Conservation (phyloP, 2,113 vertebrate species). For the Cottus gobio region DNA sequence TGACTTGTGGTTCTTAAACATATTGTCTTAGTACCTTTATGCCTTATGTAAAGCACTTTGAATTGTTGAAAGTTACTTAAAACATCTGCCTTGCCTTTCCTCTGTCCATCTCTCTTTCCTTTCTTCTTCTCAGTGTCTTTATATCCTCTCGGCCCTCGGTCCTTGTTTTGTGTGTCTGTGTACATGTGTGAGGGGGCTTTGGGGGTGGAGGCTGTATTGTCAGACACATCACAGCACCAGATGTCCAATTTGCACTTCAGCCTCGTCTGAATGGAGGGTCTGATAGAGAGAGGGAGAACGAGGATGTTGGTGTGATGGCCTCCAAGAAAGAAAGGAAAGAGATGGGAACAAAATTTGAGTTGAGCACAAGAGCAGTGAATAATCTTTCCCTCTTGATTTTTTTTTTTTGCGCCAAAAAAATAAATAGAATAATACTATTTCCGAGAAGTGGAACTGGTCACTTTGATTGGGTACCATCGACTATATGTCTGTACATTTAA, state of each 20-base stretch:
- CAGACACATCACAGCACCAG: conserved; percentile 83
- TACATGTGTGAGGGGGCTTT: conserved; percentile 34
- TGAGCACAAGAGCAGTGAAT: conserved; percentile 43
- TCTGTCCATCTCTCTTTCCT: conserved; percentile 31
- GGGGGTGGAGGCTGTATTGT: conserved; percentile 70
- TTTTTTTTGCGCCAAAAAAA: not conserved
- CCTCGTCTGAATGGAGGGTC: conserved; percentile 81
- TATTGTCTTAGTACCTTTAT: not conserved
- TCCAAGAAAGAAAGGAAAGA: conserved; percentile 58
- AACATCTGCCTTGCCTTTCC: not conserved
- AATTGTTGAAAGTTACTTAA: not conserved
- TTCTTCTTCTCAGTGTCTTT: conserved; percentile 35
- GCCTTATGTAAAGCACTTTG: not conserved
- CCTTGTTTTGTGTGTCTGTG: conserved; percentile 49
- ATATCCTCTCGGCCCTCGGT: conserved; percentile 28
- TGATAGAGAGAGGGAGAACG: conserved; percentile 63
- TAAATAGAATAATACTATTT: not conserved
- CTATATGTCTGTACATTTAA: not conserved
- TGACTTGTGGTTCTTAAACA: not conserved
- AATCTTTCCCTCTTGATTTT: conserved; percentile 1
- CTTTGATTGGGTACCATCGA: not conserved
- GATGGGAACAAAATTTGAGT: conserved; percentile 38
- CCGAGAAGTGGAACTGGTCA: not conserved
- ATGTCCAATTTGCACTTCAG: conserved; percentile 88
- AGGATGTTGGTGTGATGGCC: conserved; percentile 70